These are phyloP conservation scores for Malaclemys terrapin DNA, from an alignment of 2,113 vertebrate species.

Conservation along the genomic window DNA sequence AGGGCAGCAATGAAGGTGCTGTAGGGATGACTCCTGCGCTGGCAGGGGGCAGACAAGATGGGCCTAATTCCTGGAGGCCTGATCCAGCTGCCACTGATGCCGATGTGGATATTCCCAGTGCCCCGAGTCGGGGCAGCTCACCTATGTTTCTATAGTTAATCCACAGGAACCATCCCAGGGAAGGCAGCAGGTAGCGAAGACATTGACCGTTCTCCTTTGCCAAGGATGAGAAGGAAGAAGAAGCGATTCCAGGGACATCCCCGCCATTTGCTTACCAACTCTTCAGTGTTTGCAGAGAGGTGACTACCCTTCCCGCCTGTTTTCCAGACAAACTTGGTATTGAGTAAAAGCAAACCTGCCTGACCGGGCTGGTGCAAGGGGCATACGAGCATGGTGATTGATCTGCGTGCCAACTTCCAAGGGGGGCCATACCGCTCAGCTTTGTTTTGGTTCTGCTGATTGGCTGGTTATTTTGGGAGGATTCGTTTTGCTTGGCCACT, in stretches of 20 bases:
- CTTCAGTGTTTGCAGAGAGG: too few relatives aligned
- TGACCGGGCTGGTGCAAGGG: too few relatives aligned
- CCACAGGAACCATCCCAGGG: not conserved
- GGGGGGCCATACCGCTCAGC: too few relatives aligned
- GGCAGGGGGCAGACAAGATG: not conserved
- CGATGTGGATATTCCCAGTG: not conserved
- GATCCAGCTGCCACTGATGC: not conserved
- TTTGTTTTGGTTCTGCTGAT: too few relatives aligned
- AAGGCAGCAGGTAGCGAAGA: not conserved
- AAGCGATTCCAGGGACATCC: not conserved
- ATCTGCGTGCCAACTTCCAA: too few relatives aligned
- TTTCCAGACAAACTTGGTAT: too few relatives aligned
- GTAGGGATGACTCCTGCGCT: not conserved
- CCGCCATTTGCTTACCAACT: too few relatives aligned
- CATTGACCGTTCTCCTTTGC: not conserved
- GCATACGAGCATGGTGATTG: too few relatives aligned
- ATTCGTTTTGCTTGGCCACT: too few relatives aligned
- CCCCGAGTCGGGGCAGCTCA: not conserved
- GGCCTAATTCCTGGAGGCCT: rapidly evolving
- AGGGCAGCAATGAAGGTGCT: not conserved
- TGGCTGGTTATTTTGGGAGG: too few relatives aligned
- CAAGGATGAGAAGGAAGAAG: not conserved
- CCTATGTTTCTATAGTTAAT: not conserved
- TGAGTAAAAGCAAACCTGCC: too few relatives aligned
- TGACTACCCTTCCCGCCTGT: too few relatives aligned